Evolutionary conservation across 1,140 invertebrate genomes (phyloP).

Genomic region (Calephelis virginiensis): DNA sequence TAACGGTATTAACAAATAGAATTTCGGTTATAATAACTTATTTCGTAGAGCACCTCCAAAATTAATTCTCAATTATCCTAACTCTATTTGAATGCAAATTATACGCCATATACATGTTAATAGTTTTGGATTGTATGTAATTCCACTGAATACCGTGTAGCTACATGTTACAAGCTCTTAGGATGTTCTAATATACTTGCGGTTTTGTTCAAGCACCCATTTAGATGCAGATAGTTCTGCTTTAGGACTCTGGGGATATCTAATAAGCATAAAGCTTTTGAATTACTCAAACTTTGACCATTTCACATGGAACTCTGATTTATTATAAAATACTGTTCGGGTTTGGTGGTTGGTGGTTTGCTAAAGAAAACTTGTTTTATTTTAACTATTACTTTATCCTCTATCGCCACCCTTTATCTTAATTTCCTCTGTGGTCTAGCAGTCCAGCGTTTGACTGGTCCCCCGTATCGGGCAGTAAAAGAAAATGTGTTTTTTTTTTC

Average conservation of each 20-base stretch:
- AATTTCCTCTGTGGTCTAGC: too few relatives aligned
- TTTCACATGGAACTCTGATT: neutral
- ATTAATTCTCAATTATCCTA: slow-evolving; percentile 11
- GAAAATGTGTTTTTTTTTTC: too few relatives aligned
- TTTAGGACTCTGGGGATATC: slow-evolving; percentile 3
- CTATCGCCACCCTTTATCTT: too few relatives aligned
- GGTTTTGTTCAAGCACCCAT: slow-evolving; percentile 14
- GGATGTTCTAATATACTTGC: slow-evolving; percentile 13
- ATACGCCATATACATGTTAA: slow-evolving; percentile 6
- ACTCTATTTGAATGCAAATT: slow-evolving; percentile 10
- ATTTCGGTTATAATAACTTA: neutral
- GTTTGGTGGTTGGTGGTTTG: too few relatives aligned
- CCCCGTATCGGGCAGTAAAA: too few relatives aligned
- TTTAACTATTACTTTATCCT: too few relatives aligned
- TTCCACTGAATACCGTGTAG: neutral
- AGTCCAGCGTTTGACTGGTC: too few relatives aligned
- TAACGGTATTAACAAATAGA: neutral
- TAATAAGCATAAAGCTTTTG: slow-evolving; percentile 3
- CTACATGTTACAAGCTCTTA: slow-evolving; percentile 1
- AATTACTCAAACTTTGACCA: slow-evolving; percentile 9
- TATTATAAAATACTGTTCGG: too few relatives aligned
- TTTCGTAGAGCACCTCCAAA: neutral
- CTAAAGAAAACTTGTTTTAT: too few relatives aligned
- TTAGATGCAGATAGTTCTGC: slow-evolving; percentile 12
- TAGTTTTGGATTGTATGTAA: neutral